Evolutionary conservation across 1,140 invertebrate species (phyloP).

Genomic region (Brachionus rotundiformis): DNA sequence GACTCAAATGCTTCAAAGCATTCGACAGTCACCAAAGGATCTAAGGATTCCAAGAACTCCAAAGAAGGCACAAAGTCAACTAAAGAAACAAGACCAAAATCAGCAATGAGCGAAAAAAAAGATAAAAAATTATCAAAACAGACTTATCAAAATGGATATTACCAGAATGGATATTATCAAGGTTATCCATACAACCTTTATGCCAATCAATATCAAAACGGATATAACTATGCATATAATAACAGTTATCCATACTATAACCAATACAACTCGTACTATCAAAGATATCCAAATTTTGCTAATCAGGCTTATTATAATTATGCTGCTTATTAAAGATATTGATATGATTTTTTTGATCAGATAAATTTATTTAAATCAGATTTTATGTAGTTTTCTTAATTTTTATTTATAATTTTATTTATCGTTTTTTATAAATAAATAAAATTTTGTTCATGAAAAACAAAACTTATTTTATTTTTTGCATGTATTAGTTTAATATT

Average conservation of each 20-base stretch:
- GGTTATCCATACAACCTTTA: not conserved
- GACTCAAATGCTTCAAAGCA: constrained; percentile 8
- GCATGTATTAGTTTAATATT: no score
- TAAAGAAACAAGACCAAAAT: not conserved
- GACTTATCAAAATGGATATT: not conserved
- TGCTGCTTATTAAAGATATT: constrained; percentile 9
- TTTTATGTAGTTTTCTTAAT: not conserved
- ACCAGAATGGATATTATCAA: constrained; percentile 11
- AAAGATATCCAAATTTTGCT: not conserved
- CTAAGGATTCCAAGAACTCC: not conserved
- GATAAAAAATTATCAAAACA: not conserved
- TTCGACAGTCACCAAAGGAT: not conserved
- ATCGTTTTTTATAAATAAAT: no score
- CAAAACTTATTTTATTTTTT: no score
- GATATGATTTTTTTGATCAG: not conserved
- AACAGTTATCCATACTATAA: constrained; percentile 17
- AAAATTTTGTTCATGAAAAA: no score
- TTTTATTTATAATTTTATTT: not conserved
- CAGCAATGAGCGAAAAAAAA: constrained; percentile 37
- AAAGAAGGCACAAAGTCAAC: not conserved
- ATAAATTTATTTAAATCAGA: not conserved
- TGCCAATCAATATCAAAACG: constrained; percentile 21
- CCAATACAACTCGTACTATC: constrained; percentile 35
- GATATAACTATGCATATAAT: not conserved
- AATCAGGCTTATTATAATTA: constrained; percentile 13